Evolutionary conservation across 2,113 vertebrate genomes (phyloP), one percentile per base, ranked within the genome.

Genomic region (Turdus rufiventris): DNA sequence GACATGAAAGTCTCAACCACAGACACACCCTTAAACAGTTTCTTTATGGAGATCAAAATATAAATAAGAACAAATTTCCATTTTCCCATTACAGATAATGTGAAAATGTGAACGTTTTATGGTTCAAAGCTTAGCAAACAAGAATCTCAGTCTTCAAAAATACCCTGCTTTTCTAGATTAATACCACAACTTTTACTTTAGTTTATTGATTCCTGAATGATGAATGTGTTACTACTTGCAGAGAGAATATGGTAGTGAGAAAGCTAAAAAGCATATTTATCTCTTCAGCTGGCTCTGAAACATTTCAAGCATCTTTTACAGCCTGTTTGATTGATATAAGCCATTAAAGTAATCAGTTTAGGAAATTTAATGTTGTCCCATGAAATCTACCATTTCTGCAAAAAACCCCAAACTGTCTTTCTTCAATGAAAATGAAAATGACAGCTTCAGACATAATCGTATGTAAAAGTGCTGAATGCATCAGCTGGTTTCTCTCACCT

Each of bases 381-480:
- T 45, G 57, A 95, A 91, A 94, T 83, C 40, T 80, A 31, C 83
- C 60, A 68, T 85, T 95, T 89, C 42, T 75, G 56, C 5, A 12
- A 74, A 86, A 91, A 25, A 4, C 3, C 13, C 43, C 29, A 76
- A 71, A 78, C 20, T 19, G 14, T 11, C 36, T 53, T 87, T 77
- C 87, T 93, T 91, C 54, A 87, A 51, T 42, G 34, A 88, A 95
- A 96, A 93, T 68, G 17, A 88, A 85, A 86, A 92, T 58, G 57
- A 72, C 19, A 76, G 26, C 21, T 86, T 89, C 57, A 85, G 21
- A 73, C 38, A 53, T 48, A 74, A 91, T 25, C 65, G n/a, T 54
- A 74, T 14, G 26, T 51, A 86, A 72, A 92, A 68, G 20, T 75
- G 51, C 48, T 82, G 76, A 89, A 79, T 34, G 43, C 34, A 85